phyloP scores from a whole-genome alignment of 1,140 invertebrate genomes.

The Neoseiulus cucumeris region DNA sequence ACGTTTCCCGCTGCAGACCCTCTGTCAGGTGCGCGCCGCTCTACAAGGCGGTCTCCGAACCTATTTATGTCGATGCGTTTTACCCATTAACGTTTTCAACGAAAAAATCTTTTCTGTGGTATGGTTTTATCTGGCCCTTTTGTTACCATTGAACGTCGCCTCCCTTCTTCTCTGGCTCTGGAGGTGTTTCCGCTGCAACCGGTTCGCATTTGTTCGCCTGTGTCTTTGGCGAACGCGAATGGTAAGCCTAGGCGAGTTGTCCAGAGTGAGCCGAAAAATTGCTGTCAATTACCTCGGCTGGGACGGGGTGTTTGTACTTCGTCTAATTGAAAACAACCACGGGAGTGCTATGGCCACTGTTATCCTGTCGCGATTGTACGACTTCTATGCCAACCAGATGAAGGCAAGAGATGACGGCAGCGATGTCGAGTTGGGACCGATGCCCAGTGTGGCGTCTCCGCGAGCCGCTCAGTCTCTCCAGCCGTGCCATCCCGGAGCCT shows the following conservation, averaged over 20 bases:
- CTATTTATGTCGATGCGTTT: constrained; percentile 33
- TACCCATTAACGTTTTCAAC: constrained; percentile 37
- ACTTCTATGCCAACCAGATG: constrained; percentile 25
- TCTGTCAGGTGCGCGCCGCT: constrained; percentile 27
- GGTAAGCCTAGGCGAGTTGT: constrained; percentile 24
- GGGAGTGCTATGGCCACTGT: constrained; percentile 26
- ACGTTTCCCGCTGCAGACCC: constrained; percentile 27
- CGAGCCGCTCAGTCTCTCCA: constrained; percentile 22
- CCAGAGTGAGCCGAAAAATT: constrained; percentile 25
- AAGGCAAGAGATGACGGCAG: constrained; percentile 22
- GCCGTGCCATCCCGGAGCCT: constrained; percentile 21
- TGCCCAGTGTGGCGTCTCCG: constrained; percentile 17
- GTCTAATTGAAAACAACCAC: constrained; percentile 29
- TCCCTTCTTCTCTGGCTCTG: constrained; percentile 28
- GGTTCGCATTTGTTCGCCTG: constrained; percentile 26
- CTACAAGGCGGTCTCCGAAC: constrained; percentile 26
- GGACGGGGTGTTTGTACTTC: constrained; percentile 29
- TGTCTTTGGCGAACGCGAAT: constrained; percentile 26
- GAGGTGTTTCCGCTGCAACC: constrained; percentile 25
- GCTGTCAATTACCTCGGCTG: constrained; percentile 27
- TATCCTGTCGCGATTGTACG: constrained; percentile 22
- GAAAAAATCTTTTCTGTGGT: constrained; percentile 34
- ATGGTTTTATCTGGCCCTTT: constrained; percentile 29
- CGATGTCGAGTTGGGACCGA: constrained; percentile 18
- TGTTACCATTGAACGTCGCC: constrained; percentile 26